Conservation (phyloP, 1,140 invertebrate genomes). For the Battus philenor region DNA sequence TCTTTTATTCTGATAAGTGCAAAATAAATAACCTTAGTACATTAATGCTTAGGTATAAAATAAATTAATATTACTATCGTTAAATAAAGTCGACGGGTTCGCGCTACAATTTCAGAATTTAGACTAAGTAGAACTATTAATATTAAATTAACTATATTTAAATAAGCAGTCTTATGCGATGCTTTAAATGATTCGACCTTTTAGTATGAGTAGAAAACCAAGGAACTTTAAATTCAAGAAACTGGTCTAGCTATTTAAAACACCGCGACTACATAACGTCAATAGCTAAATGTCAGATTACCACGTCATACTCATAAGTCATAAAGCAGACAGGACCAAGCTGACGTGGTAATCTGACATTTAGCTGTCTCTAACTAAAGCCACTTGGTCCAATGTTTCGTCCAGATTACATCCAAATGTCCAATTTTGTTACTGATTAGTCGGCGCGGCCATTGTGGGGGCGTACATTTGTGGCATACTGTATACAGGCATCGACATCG, state of each 20-base stretch:
- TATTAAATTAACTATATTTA: constrained; percentile 22
- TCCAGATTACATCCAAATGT: constrained; percentile 38
- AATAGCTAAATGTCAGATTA: constrained; percentile 67
- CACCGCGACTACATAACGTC: constrained; percentile 38
- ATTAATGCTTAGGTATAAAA: constrained; percentile 51
- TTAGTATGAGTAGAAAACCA: constrained; percentile 6
- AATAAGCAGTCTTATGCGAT: constrained; percentile 28
- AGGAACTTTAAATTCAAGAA: constrained; percentile 23
- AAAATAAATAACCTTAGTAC: constrained; percentile 68
- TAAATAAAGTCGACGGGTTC: constrained; percentile 72
- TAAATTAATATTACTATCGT: constrained; percentile 49
- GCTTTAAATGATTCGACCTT: constrained; percentile 42
- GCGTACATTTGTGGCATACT: constrained; percentile 55
- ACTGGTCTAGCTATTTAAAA: constrained; percentile 46
- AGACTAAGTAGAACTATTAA: constrained; percentile 50
- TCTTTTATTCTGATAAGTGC: constrained; percentile 60
- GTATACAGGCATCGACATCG: constrained; percentile 65
- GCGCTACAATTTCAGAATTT: constrained; percentile 49
- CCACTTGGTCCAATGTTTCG: constrained; percentile 56
- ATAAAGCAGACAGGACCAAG: constrained; percentile 46
- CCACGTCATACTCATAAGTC: constrained; percentile 36
- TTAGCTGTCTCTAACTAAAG: constrained; percentile 45
- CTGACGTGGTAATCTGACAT: constrained; percentile 65
- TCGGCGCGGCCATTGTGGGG: constrained; percentile 42
- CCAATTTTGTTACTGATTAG: constrained; percentile 60